Percentiles rank a stretch among this genome's conserved stretches.
phyloP scores from a whole-genome alignment of 2,888 invertebrate species.

The Rosalia funebris region DNA sequence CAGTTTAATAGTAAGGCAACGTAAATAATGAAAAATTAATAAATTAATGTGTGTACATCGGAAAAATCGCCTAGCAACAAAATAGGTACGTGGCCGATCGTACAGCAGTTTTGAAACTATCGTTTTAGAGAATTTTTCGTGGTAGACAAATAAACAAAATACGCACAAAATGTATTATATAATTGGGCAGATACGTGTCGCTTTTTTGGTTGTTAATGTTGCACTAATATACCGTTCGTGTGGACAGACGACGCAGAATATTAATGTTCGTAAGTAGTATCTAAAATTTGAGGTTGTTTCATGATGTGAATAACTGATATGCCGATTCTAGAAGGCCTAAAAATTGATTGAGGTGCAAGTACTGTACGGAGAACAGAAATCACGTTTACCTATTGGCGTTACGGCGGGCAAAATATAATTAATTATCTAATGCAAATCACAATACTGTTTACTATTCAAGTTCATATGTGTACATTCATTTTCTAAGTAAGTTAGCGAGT shows the following conservation, averaged over 20 bases:
- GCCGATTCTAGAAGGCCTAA: no score
- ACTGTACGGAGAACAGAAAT: no score
- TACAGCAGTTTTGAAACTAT: no score
- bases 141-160: background rate
- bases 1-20: slow-evolving; percentile 10
- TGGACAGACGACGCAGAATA: slow-evolving; percentile 76
- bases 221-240: background rate
- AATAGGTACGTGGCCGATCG: background rate
- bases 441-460: no score
- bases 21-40: slow-evolving; percentile 22
- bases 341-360: no score
- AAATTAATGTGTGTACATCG: slow-evolving; percentile 23
- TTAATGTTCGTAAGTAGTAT: slow-evolving; percentile 75
- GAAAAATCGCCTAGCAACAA: slow-evolving; percentile 19
- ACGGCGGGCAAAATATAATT: no score
- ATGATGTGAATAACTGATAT: no score
- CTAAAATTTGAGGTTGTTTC: background rate
- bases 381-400: no score
- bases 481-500: no score
- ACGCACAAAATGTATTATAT: slow-evolving; percentile 6
- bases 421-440: no score
- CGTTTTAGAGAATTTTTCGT: no score
- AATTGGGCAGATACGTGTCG: background rate
- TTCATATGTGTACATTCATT: no score
- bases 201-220: background rate